Base-by-base conservation (phyloP, 1,140 invertebrate genomes). In the Drosophila nigromelanica region DNA sequence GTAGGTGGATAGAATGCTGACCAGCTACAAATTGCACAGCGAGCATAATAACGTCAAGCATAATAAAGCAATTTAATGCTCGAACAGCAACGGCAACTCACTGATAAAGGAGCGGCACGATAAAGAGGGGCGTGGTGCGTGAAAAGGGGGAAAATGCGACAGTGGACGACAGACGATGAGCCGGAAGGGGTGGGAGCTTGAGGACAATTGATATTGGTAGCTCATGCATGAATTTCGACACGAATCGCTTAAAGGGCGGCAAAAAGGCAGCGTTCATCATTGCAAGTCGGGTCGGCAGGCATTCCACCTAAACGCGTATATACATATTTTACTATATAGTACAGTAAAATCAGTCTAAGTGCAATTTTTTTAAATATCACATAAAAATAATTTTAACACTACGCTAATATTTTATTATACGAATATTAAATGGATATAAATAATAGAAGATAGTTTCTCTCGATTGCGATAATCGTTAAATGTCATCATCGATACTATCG, bases 61-160 rank as follows among this genome's bases (percentile, higher is more conserved):
- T 83, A 83, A 83, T 81, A 83, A 83, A 83, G 78, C 80, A 83
- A 83, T 83, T 83, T 83, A 81, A 81, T 83, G 80, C 78, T 81
- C 50, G 67, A 83, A 73, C 70, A 72, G 78, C 54, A 70, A 52
- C 66, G 42, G 6, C 48, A 66, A 74, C 48, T 30, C 14, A n/a
- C 21, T 58, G 18, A 3, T 11, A 33, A 35, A 54, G 35, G 40
- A 21, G 54, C 51, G 59, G 59, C 27, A 50, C 21, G 11, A 18
- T 10, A 21, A 8, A 39, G 12, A 33, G 7, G 42, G 37, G 5
- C 21, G 37, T 7, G 39, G 21, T 5, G 11, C 12, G 21, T 7
- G 5, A 14, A 37, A 3, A 48, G 43, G 48, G 33, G 15, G 12
- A 64, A 51, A 24, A 35, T 35, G 33, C 33, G 33, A 35, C 6